Conservation (phyloP, 2,888 invertebrate species). For the Eugnorisma glareosa region DNA sequence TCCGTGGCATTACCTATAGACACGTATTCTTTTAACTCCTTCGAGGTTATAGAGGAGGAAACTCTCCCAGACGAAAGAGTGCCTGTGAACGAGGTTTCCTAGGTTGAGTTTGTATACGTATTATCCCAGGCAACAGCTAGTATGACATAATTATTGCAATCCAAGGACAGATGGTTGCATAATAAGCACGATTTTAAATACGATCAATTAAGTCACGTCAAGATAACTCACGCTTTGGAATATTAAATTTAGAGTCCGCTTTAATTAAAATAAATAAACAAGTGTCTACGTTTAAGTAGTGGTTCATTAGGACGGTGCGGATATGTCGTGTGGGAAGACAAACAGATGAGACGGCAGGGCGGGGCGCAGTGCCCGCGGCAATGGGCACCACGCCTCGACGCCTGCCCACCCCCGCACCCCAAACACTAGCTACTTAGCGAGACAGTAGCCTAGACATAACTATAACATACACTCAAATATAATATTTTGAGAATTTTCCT, state of each 20-base stretch:
- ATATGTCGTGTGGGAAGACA: conserved; percentile 75
- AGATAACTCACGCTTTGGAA: neutral
- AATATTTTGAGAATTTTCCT: conserved; percentile 16
- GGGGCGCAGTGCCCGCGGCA: conserved; percentile 74
- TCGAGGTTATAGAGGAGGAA: neutral
- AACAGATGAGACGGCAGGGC: conserved; percentile 77
- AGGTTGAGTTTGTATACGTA: neutral
- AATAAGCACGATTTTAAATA: conserved; percentile 2
- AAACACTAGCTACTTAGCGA: conserved; percentile 50
- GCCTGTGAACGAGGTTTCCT: neutral
- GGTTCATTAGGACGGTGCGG: conserved; percentile 19
- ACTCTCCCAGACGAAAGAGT: neutral
- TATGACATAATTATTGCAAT: neutral
- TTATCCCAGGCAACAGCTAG: neutral
- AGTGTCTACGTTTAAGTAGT: conserved; percentile 4
- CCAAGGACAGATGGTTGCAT: neutral
- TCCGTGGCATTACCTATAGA: neutral
- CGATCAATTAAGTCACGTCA: neutral
- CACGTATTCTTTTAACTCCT: neutral
- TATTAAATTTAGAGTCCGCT: neutral
- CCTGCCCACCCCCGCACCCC: conserved; percentile 69
- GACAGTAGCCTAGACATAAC: conserved; percentile 51
- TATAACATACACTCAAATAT: conserved; percentile 2
- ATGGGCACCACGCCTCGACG: conserved; percentile 83
- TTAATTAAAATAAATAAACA: conserved; percentile 32